Conservation (phyloP, 2,797 vertebrate genomes). For the Xenops minutus region DNA sequence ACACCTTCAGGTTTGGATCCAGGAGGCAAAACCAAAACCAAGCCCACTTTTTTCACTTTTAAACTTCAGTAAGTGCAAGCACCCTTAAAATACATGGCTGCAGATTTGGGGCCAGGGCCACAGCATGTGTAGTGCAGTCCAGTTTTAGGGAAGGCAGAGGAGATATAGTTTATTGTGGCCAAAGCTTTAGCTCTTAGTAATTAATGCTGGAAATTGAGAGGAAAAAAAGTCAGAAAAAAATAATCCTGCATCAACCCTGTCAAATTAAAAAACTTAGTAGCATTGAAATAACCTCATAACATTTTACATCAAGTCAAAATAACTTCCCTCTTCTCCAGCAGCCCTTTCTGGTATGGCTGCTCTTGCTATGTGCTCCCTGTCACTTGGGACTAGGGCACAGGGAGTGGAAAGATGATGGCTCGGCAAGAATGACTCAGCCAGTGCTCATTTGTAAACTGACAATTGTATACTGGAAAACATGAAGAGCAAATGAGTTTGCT, state of each 20-base stretch:
- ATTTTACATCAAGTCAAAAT: neutral
- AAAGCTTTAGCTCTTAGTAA: neutral
- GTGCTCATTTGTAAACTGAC: conserved; percentile 10
- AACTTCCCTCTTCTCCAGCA: neutral
- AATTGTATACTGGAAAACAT: conserved; percentile 9
- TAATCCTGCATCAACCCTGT: neutral
- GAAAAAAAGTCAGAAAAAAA: neutral
- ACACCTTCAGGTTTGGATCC: neutral
- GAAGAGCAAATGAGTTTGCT: neutral
- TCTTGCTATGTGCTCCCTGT: neutral
- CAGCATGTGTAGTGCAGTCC: neutral
- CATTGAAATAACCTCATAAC: neutral
- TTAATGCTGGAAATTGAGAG: neutral
- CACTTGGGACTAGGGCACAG: neutral
- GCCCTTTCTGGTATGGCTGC: neutral
- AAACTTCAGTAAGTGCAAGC: neutral
- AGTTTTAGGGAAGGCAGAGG: neutral
- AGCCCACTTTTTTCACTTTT: neutral
- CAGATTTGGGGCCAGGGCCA: neutral
- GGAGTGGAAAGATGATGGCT: neutral
- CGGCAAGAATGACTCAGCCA: neutral
- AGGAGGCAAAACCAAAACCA: neutral
- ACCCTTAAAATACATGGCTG: neutral
- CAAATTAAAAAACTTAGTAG: neutral
- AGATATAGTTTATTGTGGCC: neutral